Conservation (phyloP, 2,113 vertebrate genomes). For the Myocastor coypus region DNA sequence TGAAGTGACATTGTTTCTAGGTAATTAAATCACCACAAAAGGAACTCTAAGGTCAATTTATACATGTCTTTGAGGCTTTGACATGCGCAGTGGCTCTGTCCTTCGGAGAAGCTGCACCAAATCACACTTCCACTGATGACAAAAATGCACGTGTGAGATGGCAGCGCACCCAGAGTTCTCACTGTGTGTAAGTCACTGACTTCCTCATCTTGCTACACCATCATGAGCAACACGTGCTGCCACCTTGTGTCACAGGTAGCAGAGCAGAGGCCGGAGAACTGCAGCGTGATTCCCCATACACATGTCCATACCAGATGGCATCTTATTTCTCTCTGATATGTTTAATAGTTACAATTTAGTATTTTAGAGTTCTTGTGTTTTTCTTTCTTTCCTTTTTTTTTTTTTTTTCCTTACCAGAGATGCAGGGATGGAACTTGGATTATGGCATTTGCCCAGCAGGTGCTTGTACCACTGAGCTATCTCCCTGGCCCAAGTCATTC, state of each 20-base stretch:
- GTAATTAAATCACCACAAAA: slow-evolving; percentile 38
- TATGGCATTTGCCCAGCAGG: too few species aligned
- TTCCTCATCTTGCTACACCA: neutral
- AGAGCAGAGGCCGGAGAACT: neutral
- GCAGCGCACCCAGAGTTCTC: neutral
- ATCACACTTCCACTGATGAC: neutral
- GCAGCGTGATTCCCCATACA: neutral
- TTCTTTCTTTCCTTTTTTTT: too few species aligned
- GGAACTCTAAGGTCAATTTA: slow-evolving; percentile 44
- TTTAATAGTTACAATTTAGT: neutral
- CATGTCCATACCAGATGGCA: neutral
- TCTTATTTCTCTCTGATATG: neutral
- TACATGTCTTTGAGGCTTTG: slow-evolving; percentile 30
- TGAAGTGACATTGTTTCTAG: slow-evolving; percentile 34
- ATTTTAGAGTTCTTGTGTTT: neutral
- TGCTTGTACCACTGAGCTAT: too few species aligned
- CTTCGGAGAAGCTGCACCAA: slow-evolving; percentile 7
- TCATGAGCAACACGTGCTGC: neutral
- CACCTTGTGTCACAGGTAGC: neutral
- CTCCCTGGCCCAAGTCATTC: neutral
- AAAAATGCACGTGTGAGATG: neutral
- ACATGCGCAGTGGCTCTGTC: neutral
- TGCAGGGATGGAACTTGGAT: too few species aligned
- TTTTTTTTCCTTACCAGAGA: too few species aligned
- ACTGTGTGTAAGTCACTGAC: neutral